phyloP scores from a whole-genome alignment of 1,140 invertebrate genomes.

The Meloidogyne floridensis region DNA sequence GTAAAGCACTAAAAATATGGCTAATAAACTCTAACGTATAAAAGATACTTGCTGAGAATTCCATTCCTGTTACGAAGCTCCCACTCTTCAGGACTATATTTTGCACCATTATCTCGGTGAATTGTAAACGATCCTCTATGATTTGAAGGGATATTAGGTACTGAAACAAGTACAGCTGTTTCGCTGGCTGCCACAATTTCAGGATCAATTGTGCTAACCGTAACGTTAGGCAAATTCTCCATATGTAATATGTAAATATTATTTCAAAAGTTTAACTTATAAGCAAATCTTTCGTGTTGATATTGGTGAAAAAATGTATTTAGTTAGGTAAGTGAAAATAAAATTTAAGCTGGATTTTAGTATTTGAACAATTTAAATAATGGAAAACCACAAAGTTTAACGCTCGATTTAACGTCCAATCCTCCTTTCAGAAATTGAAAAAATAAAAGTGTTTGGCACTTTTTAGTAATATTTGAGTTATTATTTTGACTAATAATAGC shows the following conservation, averaged over 20 bases:
- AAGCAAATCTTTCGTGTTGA: not conserved
- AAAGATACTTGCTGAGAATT: conserved; percentile 33
- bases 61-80: conserved; percentile 35
- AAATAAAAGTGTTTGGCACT: not conserved
- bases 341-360: too few species aligned
- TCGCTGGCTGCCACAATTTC: conserved; percentile 8
- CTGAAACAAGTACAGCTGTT: not conserved
- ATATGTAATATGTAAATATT: not conserved
- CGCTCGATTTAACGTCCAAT: too few species aligned
- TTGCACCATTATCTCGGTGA: not conserved
- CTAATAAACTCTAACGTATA: conserved; percentile 10
- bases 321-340: too few species aligned
- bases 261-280: not conserved
- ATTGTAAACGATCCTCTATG: not conserved
- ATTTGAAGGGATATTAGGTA: not conserved
- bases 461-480: not conserved
- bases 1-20: conserved; percentile 14
- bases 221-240: not conserved
- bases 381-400: too few species aligned
- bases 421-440: too few species aligned
- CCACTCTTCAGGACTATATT: conserved; percentile 40
- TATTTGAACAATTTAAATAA: too few species aligned
- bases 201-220: not conserved
- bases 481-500: not conserved
- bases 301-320: too few species aligned